These are phyloP conservation scores for Podargus strigoides DNA, from an alignment of 2,797 vertebrate species.

Conservation along the genomic window DNA sequence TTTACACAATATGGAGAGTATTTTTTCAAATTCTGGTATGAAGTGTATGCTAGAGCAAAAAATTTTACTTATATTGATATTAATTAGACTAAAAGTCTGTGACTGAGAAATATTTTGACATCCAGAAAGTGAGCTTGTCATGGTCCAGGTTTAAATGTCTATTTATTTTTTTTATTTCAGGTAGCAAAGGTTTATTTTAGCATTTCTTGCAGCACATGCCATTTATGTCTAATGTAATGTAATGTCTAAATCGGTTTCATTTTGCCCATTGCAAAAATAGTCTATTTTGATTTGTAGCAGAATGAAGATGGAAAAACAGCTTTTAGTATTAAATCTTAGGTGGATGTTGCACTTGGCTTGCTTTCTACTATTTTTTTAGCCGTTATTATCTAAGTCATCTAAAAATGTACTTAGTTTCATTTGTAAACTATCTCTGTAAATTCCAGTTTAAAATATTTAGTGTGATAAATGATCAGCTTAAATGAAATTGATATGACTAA, in stretches of 20 bases:
- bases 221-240: no score
- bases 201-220: slow-evolving; percentile 3
- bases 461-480: slow-evolving; percentile 34
- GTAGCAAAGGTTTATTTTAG: slow-evolving; percentile 37
- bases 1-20: slow-evolving; percentile 77
- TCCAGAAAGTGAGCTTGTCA: slow-evolving; percentile 10
- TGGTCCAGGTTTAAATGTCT: background rate
- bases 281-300: slow-evolving; percentile 43
- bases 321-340: background rate
- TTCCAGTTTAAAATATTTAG: background rate
- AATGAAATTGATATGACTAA: background rate
- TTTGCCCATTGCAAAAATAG: slow-evolving; percentile 60
- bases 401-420: background rate
- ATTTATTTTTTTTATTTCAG: slow-evolving; percentile 51
- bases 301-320: slow-evolving; percentile 42
- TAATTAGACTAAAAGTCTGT: slow-evolving; percentile 58
- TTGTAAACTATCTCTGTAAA: background rate
- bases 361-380: background rate
- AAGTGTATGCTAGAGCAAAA: slow-evolving; percentile 43
- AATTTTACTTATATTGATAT: slow-evolving; percentile 54
- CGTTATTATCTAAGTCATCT: slow-evolving; percentile 8
- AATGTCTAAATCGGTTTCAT: slow-evolving; percentile 30
- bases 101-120: slow-evolving; percentile 42
- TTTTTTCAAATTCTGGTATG: slow-evolving; percentile 61
- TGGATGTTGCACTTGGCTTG: background rate